Percentiles rank a stretch among this genome's conserved stretches.
These are phyloP conservation scores for Cremastinae sp. DNA, from an alignment of 2,888 invertebrate genomes.

Conservation along the genomic window DNA sequence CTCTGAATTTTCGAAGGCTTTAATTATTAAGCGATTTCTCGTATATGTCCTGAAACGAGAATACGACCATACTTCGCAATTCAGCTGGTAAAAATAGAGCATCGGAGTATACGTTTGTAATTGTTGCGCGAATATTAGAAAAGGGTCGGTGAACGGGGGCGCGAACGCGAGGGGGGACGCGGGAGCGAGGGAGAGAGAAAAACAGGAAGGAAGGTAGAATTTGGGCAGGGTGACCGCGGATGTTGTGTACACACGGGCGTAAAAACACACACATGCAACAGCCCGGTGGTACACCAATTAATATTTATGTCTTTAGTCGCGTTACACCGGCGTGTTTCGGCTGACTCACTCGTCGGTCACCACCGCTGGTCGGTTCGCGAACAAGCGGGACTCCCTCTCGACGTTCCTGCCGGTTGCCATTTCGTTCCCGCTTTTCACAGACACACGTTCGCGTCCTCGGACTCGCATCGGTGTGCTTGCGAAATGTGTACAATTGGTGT, in stretches of 20 bases:
- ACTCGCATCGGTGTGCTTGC: not conserved
- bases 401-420: slow-evolving; percentile 15
- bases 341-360: slow-evolving; percentile 53
- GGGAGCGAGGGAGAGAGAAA: not conserved
- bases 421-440: slow-evolving; percentile 25
- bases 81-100: too few relatives aligned
- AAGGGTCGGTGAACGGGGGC: not conserved
- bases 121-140: slow-evolving; percentile 2
- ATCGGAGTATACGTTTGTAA: not conserved
- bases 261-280: slow-evolving; percentile 1
- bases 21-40: too few relatives aligned
- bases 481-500: slow-evolving; percentile 2
- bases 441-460: not conserved
- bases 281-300: slow-evolving; percentile 51
- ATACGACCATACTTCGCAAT: too few relatives aligned
- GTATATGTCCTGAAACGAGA: too few relatives aligned
- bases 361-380: slow-evolving; percentile 39
- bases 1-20: too few relatives aligned
- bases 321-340: slow-evolving; percentile 55
- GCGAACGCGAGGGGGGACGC: not conserved
- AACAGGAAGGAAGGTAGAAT: not conserved
- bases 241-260: slow-evolving; percentile 1
- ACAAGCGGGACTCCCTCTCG: slow-evolving; percentile 13
- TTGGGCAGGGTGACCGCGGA: slow-evolving; percentile 32
- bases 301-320: slow-evolving; percentile 61